Evolutionary conservation across 1,140 invertebrate genomes (phyloP).

Genomic region (Camponotus floridanus): DNA sequence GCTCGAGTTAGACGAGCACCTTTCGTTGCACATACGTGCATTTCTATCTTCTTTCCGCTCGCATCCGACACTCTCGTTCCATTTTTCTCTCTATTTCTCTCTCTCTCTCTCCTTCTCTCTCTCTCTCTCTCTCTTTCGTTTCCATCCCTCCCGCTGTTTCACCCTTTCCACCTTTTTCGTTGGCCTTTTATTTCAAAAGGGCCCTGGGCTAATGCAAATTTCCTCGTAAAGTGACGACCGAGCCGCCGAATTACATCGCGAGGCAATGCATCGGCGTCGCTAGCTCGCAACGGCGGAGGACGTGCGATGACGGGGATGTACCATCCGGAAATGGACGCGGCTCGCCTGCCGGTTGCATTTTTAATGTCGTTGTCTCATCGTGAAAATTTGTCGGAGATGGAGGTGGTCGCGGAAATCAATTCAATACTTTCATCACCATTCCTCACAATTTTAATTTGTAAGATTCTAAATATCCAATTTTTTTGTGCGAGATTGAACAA

Average conservation of each 20-base stretch:
- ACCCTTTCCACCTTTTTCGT: conserved; percentile 73
- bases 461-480: conserved; percentile 16
- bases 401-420: conserved; percentile 13
- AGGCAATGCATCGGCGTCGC: conserved; percentile 48
- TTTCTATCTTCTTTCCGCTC: conserved; percentile 39
- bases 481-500: background rate
- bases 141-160: conserved; percentile 56
- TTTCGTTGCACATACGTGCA: conserved; percentile 59
- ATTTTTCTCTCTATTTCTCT: conserved; percentile 16
- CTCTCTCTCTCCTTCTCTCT: background rate
- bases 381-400: conserved; percentile 42
- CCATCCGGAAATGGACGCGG: conserved; percentile 63
- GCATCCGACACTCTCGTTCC: conserved; percentile 41
- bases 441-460: background rate
- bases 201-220: conserved; percentile 78
- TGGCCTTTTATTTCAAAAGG: conserved; percentile 80
- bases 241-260: conserved; percentile 73
- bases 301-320: conserved; percentile 32
- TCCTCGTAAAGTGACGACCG: conserved; percentile 76
- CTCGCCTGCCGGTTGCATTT: conserved; percentile 53
- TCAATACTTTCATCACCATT: conserved; percentile 36
- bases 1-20: conserved; percentile 65
- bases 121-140: background rate
- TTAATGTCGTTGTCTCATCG: conserved; percentile 50
- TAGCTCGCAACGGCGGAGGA: conserved; percentile 49